Conservation (phyloP, 2,113 vertebrate genomes). For the Petrocephalus microphthalmus region DNA sequence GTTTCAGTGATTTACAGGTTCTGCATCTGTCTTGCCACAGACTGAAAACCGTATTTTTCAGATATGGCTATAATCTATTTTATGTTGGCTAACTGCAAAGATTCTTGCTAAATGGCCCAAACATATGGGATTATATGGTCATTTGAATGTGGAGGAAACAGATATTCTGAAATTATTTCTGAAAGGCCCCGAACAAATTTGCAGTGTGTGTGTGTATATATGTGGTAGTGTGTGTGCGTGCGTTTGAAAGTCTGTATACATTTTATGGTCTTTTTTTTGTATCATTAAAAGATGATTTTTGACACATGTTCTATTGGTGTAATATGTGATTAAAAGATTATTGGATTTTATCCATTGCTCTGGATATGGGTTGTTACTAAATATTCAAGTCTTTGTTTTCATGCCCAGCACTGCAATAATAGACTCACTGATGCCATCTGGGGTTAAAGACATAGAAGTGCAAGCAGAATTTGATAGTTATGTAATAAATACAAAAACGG, state of each 20-base stretch:
- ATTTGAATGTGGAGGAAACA: not conserved
- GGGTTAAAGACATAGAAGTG: not conserved
- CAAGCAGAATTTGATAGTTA: not conserved
- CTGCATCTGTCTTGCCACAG: not conserved
- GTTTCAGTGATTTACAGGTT: not conserved
- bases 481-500: not conserved
- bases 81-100: not conserved
- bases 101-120: not conserved
- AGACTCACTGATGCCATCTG: constrained; percentile 13
- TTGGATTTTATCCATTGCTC: constrained; percentile 4
- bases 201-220: constrained; percentile 15
- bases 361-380: not conserved
- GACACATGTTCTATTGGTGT: constrained; percentile 17
- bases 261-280: constrained; percentile 33
- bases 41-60: not conserved
- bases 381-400: not conserved
- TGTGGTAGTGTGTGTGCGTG: constrained; percentile 8
- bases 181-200: not conserved
- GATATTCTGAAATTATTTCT: not conserved
- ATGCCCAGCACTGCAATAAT: not conserved
- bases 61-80: not conserved
- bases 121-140: not conserved
- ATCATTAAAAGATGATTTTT: constrained; percentile 37
- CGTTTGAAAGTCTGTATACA: not conserved
- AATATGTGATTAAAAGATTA: constrained; percentile 32